These are phyloP conservation scores for Gopherus flavomarginatus DNA, from an alignment of 2,113 vertebrate species.

Conservation along the genomic window DNA sequence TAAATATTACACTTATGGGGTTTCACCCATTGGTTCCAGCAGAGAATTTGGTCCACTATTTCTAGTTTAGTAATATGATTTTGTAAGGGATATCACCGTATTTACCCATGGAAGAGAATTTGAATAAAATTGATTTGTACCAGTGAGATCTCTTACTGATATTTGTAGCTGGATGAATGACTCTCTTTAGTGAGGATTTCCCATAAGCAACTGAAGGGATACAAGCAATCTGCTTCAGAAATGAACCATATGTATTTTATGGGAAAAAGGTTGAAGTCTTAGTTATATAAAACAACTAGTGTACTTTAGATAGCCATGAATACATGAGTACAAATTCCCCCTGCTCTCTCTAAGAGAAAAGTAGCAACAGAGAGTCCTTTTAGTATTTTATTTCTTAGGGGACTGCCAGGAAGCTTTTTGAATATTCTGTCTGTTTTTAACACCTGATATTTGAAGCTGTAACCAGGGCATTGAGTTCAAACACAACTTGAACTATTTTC, in stretches of 20 bases:
- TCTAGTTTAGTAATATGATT: background rate
- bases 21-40: background rate
- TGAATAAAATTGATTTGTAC: background rate
- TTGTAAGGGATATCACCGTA: background rate
- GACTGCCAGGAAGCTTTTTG: constrained; percentile 2
- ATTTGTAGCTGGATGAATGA: background rate
- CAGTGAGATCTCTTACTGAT: background rate
- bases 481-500: constrained; percentile 60
- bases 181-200: background rate
- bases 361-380: constrained; percentile 22
- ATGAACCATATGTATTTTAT: background rate
- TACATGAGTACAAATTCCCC: background rate
- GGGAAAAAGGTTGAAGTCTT: background rate
- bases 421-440: constrained; percentile 63
- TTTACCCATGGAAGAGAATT: background rate
- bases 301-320: constrained; percentile 1
- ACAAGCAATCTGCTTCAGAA: background rate
- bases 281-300: background rate
- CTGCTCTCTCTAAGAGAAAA: constrained; percentile 44
- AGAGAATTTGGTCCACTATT: background rate
- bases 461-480: constrained; percentile 58
- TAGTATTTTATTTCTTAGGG: constrained; percentile 40
- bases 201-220: background rate
- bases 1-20: background rate
- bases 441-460: constrained; percentile 67